Conservation (phyloP, 2,888 invertebrate species). For the Meiosimyza platycephala region DNA sequence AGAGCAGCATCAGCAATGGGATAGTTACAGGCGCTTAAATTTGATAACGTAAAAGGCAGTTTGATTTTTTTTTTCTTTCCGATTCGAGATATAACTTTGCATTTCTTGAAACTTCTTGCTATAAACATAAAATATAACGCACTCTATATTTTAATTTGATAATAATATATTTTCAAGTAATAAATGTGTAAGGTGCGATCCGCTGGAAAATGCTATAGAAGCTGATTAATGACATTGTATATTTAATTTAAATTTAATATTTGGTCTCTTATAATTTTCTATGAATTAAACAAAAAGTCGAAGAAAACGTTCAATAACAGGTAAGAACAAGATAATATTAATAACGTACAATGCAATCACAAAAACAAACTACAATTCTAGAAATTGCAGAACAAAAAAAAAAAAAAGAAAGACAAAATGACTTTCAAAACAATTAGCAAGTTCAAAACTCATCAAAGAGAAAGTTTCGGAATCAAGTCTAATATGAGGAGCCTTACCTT, state of each 20-base stretch:
- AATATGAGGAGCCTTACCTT: too few relatives aligned
- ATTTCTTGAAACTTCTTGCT: slow-evolving; percentile 21
- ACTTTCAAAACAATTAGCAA: too few relatives aligned
- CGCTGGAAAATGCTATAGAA: background rate
- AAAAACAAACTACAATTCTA: too few relatives aligned
- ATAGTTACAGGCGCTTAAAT: slow-evolving; percentile 41
- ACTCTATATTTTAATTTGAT: background rate
- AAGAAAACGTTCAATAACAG: slow-evolving; percentile 11
- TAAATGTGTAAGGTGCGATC: background rate
- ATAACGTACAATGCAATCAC: too few relatives aligned
- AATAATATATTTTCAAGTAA: slow-evolving; percentile 1
- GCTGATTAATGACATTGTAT: background rate
- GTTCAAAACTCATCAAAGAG: too few relatives aligned
- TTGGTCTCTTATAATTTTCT: slow-evolving; percentile 2
- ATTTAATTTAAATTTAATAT: slow-evolving; percentile 25
- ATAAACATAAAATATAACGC: background rate
- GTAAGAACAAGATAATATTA: background rate
- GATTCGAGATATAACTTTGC: slow-evolving; percentile 23
- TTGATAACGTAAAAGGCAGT: slow-evolving; percentile 52
- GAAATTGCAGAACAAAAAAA: too few relatives aligned
- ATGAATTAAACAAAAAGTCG: background rate
- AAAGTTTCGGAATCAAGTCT: too few relatives aligned
- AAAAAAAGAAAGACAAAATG: too few relatives aligned
- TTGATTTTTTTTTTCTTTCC: slow-evolving; percentile 49
- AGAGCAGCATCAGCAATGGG: background rate